phyloP scores from a whole-genome alignment of 2,888 invertebrate genomes.

The Ophion obscuratus region DNA sequence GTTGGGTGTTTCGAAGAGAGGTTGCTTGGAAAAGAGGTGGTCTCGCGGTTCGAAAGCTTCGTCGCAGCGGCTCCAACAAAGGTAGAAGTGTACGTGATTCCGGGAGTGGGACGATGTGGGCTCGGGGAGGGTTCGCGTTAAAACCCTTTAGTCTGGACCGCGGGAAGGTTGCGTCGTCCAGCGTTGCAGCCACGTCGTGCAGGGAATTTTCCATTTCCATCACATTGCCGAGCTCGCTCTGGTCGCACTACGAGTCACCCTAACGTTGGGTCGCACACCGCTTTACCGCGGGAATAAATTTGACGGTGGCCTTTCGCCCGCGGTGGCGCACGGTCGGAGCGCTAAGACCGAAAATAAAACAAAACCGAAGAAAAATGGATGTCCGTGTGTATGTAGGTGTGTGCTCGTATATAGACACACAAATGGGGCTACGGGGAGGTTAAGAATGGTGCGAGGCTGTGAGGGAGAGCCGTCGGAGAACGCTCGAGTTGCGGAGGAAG shows the following conservation, averaged over 20 bases:
- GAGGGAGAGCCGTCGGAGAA: conserved; percentile 53
- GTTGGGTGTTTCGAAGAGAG: conserved; percentile 18
- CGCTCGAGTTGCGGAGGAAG: conserved; percentile 40
- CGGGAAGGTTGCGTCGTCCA: conserved; percentile 70
- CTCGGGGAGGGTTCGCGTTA: conserved; percentile 72
- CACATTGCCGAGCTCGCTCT: conserved; percentile 65
- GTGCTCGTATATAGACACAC: neutral
- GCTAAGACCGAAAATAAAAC: conserved; percentile 77
- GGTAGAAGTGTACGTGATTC: conserved; percentile 34
- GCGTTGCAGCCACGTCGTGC: conserved; percentile 45
- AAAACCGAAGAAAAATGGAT: conserved; percentile 64
- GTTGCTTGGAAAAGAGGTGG: conserved; percentile 57
- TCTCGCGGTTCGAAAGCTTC: conserved; percentile 55
- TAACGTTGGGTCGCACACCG: conserved; percentile 73
- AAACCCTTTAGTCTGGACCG: conserved; percentile 83
- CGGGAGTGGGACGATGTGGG: neutral
- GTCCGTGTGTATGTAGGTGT: conserved; percentile 1
- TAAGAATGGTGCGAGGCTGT: conserved; percentile 15
- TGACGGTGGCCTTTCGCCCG: conserved; percentile 75
- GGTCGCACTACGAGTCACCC: conserved; percentile 12
- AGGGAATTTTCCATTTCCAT: conserved; percentile 64
- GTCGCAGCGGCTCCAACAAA: conserved; percentile 63
- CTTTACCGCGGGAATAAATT: conserved; percentile 81
- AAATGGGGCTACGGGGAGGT: neutral
- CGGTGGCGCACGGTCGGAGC: conserved; percentile 66